These are phyloP conservation scores for Desmophyllum pertusum DNA, from an alignment of 92 coral and sea anemone genomes.

Conservation along the genomic window DNA sequence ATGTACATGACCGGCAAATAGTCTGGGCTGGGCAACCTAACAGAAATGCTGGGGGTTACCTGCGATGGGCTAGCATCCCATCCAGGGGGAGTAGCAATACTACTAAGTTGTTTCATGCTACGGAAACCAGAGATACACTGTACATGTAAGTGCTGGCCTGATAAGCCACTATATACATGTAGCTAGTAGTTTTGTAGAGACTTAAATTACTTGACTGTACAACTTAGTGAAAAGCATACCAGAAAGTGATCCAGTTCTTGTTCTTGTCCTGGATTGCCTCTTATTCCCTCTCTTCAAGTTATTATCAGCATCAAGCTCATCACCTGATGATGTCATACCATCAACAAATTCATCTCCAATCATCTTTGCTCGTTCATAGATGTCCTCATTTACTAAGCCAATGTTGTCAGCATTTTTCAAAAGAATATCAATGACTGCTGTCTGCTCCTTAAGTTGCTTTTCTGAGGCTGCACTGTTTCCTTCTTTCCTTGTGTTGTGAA, in stretches of 20 bases:
- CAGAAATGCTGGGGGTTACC: no score
- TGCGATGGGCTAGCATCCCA: no score
- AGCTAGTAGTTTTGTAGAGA: no score
- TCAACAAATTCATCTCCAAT: constrained; percentile 76
- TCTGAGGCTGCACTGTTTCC: constrained; percentile 80
- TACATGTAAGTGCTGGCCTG: no score
- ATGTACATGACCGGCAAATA: no score
- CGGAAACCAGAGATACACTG: no score
- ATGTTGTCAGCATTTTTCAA: constrained; percentile 83
- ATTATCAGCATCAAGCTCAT: constrained; percentile 87
- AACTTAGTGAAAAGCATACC: constrained; percentile 52
- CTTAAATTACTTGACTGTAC: no score
- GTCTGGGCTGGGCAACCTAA: no score
- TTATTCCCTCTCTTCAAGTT: constrained; percentile 46
- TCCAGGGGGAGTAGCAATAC: no score
- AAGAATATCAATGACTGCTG: constrained; percentile 76
- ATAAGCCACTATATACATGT: no score
- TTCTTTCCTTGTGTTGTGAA: constrained; percentile 80
- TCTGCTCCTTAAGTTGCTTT: constrained; percentile 88
- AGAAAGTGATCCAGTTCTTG: constrained; percentile 89
- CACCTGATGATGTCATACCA: constrained; percentile 92
- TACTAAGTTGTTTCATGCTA: no score
- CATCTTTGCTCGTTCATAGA: constrained; percentile 82
- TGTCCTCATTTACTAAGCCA: constrained; percentile 86
- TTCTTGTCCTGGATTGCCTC: constrained; percentile 71